Evolutionary conservation across 2,888 invertebrate genomes (phyloP).

Genomic region (Anorthoa munda): DNA sequence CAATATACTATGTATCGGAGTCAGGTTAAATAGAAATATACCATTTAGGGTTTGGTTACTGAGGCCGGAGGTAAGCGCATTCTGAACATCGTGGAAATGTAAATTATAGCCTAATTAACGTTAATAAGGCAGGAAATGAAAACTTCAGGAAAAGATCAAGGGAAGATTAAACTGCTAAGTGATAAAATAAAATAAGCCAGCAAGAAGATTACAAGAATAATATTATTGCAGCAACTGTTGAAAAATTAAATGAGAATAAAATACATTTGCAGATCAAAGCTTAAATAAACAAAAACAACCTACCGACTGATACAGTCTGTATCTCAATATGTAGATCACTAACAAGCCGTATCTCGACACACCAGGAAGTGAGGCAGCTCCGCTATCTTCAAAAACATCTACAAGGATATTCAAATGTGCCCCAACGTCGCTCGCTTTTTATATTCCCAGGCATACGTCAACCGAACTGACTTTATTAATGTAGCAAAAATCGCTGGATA

Average conservation of each 20-base stretch:
- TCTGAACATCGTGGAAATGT: slow-evolving; percentile 16
- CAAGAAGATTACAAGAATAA: not conserved
- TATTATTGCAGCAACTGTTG: not conserved
- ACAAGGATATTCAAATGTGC: slow-evolving; percentile 48
- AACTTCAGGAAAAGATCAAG: not conserved
- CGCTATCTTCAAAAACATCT: slow-evolving; percentile 46
- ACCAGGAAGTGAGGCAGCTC: slow-evolving; percentile 36
- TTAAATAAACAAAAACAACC: not conserved
- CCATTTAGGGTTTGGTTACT: slow-evolving; percentile 28
- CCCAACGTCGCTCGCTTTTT: slow-evolving; percentile 30
- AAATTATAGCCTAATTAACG: slow-evolving; percentile 3
- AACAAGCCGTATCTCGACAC: slow-evolving; percentile 23
- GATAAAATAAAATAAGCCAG: not conserved
- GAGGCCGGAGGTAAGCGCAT: slow-evolving; percentile 21
- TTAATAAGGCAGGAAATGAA: not conserved
- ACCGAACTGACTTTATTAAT: slow-evolving; percentile 49
- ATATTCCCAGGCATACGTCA: slow-evolving; percentile 48
- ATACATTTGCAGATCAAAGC: not conserved
- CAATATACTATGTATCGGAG: slow-evolving; percentile 28
- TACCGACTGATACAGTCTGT: not conserved
- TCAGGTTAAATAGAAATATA: slow-evolving; percentile 15
- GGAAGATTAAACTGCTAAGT: not conserved
- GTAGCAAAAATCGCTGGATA: slow-evolving; percentile 50
- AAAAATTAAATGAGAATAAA: not conserved
- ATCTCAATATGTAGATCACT: slow-evolving; percentile 7